Evolutionary conservation across 2,888 invertebrate genomes (phyloP), one percentile per base, ranked within the genome.

Genomic region (Ichneumon xanthorius): DNA sequence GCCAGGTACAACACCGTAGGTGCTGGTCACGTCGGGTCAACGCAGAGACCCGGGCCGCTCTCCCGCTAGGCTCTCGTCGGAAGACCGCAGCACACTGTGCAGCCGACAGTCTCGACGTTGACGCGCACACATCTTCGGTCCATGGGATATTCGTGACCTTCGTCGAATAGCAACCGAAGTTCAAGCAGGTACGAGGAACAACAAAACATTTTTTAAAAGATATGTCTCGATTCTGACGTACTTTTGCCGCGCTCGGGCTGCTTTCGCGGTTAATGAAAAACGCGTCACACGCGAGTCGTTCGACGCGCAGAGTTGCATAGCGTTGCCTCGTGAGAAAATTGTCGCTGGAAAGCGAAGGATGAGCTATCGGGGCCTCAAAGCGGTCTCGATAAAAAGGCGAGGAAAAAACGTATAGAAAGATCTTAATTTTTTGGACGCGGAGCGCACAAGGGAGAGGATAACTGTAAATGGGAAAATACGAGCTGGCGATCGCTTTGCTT

Each of bases 71-170:
- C 58, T 72, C 81, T 50, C 71, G 19, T 9, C 53, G 26, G 19
- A 9, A 63, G 53, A 65, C 55, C 68, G 68, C 58, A 67, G 19
- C 48, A 50, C 37, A 61, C 26, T 72, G 72, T 77, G 73, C 58
- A 63, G 26, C 65, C 76, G 71, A 67, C 40, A 67, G n/a, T 73
- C 78, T 63, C 48, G 48, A 55, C 78, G 53, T 81, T 81, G 61
- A 67, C 78, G 80, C 76, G 48, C 71, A 58, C 77, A 77, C 78
- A 73, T 45, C 40, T 9, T 33, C 55, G 65, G 85, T 85, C 70
- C 78, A 85, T 85, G 85, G 82, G 82, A 85, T 82, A 82, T 82
- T 85, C 85, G 85, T 85, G 82, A 85, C 82, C 79, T 79, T 76
- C 50, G 81, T 26, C 80, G 33, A 68, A 55, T 82, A 48, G 50